Evolutionary conservation across 2,797 vertebrate species (phyloP), one percentile per base, ranked within the genome.

Genomic region (Xenopus petersii): DNA sequence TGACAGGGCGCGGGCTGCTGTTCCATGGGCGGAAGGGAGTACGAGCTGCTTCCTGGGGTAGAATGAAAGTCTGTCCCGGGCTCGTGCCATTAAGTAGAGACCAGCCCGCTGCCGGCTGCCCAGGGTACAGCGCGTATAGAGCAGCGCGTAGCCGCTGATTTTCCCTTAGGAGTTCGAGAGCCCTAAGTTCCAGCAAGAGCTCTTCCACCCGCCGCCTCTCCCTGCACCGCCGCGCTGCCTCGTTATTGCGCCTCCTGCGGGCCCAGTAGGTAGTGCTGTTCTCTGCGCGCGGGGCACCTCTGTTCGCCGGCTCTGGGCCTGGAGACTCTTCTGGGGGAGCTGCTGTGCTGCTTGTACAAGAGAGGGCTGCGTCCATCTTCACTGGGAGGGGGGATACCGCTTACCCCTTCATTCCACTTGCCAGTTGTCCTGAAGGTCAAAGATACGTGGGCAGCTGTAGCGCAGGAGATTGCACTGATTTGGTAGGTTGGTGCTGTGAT

Each of bases 161-260:
- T 62, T 89, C 87, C 5, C 80, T 73, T 1, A 86, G 71, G 4
- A 89, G 87, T 12, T 83, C 81, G 3, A 79, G 71, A 1, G 84
- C 79, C 11, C 83, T 83, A 46, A 80, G 63, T 68, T 87, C 85
- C 74, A 87, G 58, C 11, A 84, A 72, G n/a, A 82, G 61, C 66
- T 85, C 87, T 47, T 84, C 84, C 75, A 81, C 65, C 12, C 87
- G 79, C 55, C 85, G 78, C 70, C 86, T 84, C 79, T 87, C 84
- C 9, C 88, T 82, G 12, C 86, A 89, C 21, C 84, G 74, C 65
- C 85, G 85, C 1, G 87, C 88, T 0, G 88, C 86, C 73, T 87
- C 86, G 74, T 89, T 89, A 63, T 89, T 89, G 16, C 84, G 82
- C 59, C 79, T 83, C 58, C 88, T 81, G 33, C 86, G 87, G n/a